Base-by-base conservation (phyloP, 2,888 invertebrate species). In the Amblyteles armatorius region DNA sequence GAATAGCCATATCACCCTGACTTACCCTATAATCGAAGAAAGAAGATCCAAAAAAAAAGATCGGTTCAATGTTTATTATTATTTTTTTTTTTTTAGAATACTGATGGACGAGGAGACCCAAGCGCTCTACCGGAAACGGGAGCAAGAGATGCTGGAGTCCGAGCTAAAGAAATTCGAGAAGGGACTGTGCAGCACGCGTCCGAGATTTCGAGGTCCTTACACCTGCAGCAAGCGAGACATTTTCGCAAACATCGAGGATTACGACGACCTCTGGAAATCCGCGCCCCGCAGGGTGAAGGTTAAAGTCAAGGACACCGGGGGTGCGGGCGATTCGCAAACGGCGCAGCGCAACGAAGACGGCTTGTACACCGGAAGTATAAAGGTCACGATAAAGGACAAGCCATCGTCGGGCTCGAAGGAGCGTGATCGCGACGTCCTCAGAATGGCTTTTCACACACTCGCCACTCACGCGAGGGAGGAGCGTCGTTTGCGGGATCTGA, bases 311-410 rank as follows among this genome's bases (percentile, higher is more conserved):
- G 65, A 77, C 13, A 74, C 13, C 13, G n/a, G 22, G 0, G 67
- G 48, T 48, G 76, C 7, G 2, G 65, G 40, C 0, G 63, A 81
- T 29, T 19, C n/a, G 0, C 52, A 67, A 36, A 9, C 57, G 26
- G 52, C 83, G n/a, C 68, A 78, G 60, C 48, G 16, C 16, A 50
- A 87, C 33, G 13, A 52, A 1, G 48, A 63, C n/a, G 48, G 55
- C 69, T 22, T 26, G 52, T 86, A 60, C 74, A 63, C 76, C 50
- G 87, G 89, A 55, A 90, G 83, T 22, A 93, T 93, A 48, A 92
- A 90, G 83, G 88, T 93, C 50, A 92, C 92, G 3, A 92, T 93
- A 19, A 92, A 87, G 79, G 92, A 92, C 79, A 93, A 92, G 81
- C 84, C 89, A 11, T 79, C 84, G 9, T 36, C 74, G 3, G 87